Base-by-base conservation (phyloP, 1,140 invertebrate genomes). In the Drosophila ohnishii region DNA sequence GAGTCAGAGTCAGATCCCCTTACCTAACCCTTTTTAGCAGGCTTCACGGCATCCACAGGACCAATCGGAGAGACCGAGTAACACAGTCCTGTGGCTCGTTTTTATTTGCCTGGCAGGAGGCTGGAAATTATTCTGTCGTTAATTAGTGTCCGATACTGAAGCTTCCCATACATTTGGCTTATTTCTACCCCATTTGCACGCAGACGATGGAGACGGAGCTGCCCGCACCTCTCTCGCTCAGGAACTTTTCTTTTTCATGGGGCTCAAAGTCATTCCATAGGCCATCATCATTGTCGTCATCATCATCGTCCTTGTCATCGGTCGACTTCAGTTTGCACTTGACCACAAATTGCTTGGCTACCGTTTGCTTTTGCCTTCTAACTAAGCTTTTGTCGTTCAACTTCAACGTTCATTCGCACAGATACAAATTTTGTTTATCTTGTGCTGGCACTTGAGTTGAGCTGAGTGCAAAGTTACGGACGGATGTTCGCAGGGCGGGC, bases 101-200 rank as follows among this genome's bases (percentile, higher is more conserved):
- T 75, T 65, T 78, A 86, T 87, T 70, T 75, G 53, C 76, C 61
- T 80, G 69, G 47, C 80, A 71, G 65, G 44, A 55, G 51, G 16
- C 51, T 55, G 69, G 76, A 87, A 87, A 87, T 87, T 87, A 87
- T 88, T 88, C 80, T 73, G 83, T 88, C 83, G 84, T 87, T 87
- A 87, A 87, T 87, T 87, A 88, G 84, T 84, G 80, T 58, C 60
- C 55, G 55, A 87, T 87, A 73, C 60, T 70, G 56, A 42, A 73
- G 59, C 53, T 25, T 56, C 39, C 59, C 47, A 69, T 79, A 74
- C 83, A 80, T 76, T 87, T 83, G 61, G 79, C 79, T 87, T 88
- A 83, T 79, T 87, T 87, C 83, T 83, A 79, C 71, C 35, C 80
- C 83, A 87, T 87, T 87, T 84, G 73, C 76, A 88, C 76, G 76